These are phyloP conservation scores for Catharus minimus DNA, from an alignment of 2,113 vertebrate species.

Conservation along the genomic window DNA sequence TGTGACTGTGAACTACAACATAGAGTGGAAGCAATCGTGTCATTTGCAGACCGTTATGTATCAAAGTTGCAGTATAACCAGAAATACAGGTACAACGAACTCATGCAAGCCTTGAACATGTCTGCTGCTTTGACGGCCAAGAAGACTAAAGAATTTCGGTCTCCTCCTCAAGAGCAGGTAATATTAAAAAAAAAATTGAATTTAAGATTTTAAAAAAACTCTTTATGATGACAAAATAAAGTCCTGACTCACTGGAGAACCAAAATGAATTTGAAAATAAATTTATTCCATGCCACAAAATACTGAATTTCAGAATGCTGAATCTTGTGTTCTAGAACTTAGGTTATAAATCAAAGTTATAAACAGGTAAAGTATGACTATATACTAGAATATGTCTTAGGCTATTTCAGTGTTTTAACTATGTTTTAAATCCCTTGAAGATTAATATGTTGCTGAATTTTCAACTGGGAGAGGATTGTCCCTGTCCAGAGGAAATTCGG, in stretches of 20 bases:
- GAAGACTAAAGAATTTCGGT: constrained; percentile 96
- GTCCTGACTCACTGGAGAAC: background rate
- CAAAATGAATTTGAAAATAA: background rate
- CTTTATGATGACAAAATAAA: background rate
- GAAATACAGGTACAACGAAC: constrained; percentile 94
- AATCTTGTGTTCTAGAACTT: background rate
- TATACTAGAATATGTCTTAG: background rate
- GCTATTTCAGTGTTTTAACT: background rate
- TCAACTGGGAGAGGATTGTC: constrained; percentile 93
- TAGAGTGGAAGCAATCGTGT: constrained; percentile 92
- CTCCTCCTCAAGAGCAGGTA: constrained; percentile 96
- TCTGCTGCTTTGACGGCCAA: constrained; percentile 94
- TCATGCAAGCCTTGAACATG: constrained; percentile 97
- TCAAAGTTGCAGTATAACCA: constrained; percentile 95
- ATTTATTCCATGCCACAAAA: background rate
- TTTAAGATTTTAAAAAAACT: background rate
- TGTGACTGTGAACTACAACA: constrained; percentile 97
- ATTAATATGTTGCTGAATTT: constrained; percentile 98
- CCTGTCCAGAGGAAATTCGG: constrained; percentile 92
- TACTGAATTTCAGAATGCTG: background rate
- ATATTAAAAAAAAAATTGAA: background rate
- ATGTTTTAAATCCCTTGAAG: constrained; percentile 69
- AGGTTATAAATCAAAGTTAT: background rate
- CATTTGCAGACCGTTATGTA: constrained; percentile 92
- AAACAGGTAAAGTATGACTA: background rate